Percentiles rank a stretch among this genome's conserved stretches.
Evolutionary conservation across 2,888 invertebrate genomes (phyloP).

Genomic region (Acanthosepion esculentum): DNA sequence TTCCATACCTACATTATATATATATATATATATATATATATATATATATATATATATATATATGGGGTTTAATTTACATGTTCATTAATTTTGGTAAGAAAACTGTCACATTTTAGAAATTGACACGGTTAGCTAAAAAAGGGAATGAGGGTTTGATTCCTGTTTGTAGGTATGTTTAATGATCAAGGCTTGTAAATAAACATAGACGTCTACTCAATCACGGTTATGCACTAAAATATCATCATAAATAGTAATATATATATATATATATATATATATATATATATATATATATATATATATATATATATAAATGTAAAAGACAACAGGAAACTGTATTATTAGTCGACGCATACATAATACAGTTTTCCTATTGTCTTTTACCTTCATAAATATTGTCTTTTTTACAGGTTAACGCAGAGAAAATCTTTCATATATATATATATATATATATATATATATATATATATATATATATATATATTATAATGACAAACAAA

Average conservation of each 20-base stretch:
- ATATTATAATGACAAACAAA: not conserved
- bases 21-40: constrained; percentile 24
- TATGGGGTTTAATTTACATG: no score
- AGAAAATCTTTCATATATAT: not conserved
- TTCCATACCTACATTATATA: not conserved
- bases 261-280: not conserved
- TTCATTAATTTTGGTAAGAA: no score
- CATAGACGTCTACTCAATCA: no score
- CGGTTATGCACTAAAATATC: no score
- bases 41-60: not conserved
- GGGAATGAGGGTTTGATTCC: no score
- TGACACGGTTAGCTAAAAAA: no score
- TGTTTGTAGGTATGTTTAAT: no score
- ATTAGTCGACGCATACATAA: no score
- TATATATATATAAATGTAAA: not conserved
- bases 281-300: not conserved
- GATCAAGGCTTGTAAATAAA: no score
- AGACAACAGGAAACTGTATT: no score
- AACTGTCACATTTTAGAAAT: no score
- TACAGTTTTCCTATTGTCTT: not conserved
- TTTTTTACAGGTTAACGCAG: not conserved
- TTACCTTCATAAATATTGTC: not conserved
- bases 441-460: constrained; percentile 38
- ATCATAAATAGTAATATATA: no score
- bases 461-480: not conserved